Base-by-base conservation (phyloP, 2,888 invertebrate genomes). In the Leucozona laternaria region DNA sequence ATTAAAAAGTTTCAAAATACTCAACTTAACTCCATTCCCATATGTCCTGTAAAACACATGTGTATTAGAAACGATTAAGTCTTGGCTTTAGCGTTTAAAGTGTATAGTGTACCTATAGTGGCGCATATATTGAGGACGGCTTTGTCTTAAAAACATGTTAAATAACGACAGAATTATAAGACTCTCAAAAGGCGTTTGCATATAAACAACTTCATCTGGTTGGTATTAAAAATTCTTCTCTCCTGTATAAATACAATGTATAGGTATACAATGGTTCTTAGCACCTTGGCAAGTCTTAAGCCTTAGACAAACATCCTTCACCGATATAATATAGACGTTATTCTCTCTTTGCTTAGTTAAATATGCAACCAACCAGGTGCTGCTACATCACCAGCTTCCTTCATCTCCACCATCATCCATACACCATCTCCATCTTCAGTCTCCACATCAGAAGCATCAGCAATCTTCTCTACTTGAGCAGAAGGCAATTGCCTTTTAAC, bases 141-240 rank as follows among this genome's bases (percentile, higher is more conserved):
- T 66, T 50, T 66, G 48, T 34, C 13, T 34, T 34, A 50, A 50
- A 68, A 68, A 50, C 66, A 64, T 68, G 50, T 68, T 76, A 80
- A 80, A 80, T 68, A 64, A 77, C 31, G 60, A 60, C 76, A 66
- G 66, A 76, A 76, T 84, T 53, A 66, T 76, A 60, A 66, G 64
- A 50, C 55, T 64, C 84, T 79, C 71, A 17, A 37, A 64, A 60
- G 80, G 50, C 71, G 64, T 66, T 71, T 76, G 80, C 80, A 85
- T 80, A 77, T 85, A 85, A 85, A 85, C 80, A 85, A 62, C 84
- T 72, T 80, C 84, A 80, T 79, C 79, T 57, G 45, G 22, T 28
- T n/a, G 57, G 31, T 58, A 57, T 64, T 75, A n/a, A 71, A 75
- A 31, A 70, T 75, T 40, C 68, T 75, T 40, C 68, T 58, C 22